Percentiles rank a stretch among this genome's conserved stretches.
Conservation (phyloP, 2,888 invertebrate species). For the Ashinkailepas kermadecensis region DNA sequence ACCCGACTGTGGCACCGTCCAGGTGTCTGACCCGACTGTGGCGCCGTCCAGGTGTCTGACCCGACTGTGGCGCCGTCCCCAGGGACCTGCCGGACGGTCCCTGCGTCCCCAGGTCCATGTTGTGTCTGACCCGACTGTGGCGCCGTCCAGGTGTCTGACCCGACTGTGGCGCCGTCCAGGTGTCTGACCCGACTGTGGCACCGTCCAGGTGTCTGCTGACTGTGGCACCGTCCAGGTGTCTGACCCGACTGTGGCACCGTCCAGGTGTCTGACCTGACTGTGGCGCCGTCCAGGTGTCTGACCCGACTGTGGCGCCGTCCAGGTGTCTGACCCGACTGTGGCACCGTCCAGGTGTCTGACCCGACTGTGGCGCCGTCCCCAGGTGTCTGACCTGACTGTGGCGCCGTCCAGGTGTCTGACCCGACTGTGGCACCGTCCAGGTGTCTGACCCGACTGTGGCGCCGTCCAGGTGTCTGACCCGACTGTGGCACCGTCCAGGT, state of each 20-base stretch:
- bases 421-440: constrained; percentile 52
- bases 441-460: background rate
- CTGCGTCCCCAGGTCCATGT: too few species aligned
- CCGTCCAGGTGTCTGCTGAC: too few species aligned
- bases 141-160: too few species aligned
- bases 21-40: background rate
- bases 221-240: background rate
- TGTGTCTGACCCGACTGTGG: background rate
- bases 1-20: constrained; percentile 53
- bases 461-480: too few species aligned
- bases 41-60: too few species aligned
- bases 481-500: constrained; percentile 54
- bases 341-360: too few species aligned
- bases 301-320: background rate
- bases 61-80: constrained; percentile 56
- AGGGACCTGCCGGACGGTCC: constrained; percentile 74
- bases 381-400: background rate
- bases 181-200: background rate
- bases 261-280: too few species aligned
- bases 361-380: too few species aligned
- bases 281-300: too few species aligned
- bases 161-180: constrained; percentile 52
- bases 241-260: constrained; percentile 49
- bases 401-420: too few species aligned
- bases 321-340: too few species aligned